A percentile compares a stretch with the other conserved stretches of the same genome.
Evolutionary conservation across 2,888 invertebrate species (phyloP).

Genomic region (Diplolepis rosae): DNA sequence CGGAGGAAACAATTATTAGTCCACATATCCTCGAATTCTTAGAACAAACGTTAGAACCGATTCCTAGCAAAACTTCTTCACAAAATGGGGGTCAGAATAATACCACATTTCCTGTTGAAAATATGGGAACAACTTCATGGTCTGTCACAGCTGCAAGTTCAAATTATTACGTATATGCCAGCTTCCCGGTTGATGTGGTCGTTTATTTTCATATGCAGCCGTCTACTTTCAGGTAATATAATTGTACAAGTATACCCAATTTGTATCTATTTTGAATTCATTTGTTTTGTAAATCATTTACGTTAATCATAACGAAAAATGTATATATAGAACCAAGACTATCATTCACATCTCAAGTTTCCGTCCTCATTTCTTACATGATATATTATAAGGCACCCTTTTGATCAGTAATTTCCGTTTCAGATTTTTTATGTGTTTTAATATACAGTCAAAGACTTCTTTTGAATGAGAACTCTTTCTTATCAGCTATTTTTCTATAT

Average conservation of each 20-base stretch:
- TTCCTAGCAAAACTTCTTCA: slow-evolving; percentile 81
- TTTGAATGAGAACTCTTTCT: too few relatives aligned
- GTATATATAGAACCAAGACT: too few relatives aligned
- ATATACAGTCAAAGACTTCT: too few relatives aligned
- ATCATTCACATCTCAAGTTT: too few relatives aligned
- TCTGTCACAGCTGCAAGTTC: slow-evolving; percentile 68
- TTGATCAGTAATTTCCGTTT: too few relatives aligned
- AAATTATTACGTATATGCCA: slow-evolving; percentile 88
- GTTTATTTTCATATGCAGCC: slow-evolving; percentile 99
- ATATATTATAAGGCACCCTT: too few relatives aligned
- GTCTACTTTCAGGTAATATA: slow-evolving; percentile 84
- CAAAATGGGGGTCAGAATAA: slow-evolving; percentile 63
- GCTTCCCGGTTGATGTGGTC: slow-evolving; percentile 98
- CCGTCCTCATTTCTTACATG: too few relatives aligned
- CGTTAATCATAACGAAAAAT: too few relatives aligned
- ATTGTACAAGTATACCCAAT: slow-evolving; percentile 7
- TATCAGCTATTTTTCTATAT: too few relatives aligned
- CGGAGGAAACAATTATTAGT: slow-evolving; percentile 97
- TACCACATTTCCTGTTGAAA: slow-evolving; percentile 64
- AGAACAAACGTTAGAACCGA: slow-evolving; percentile 97
- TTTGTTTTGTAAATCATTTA: too few relatives aligned
- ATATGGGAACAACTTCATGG: slow-evolving; percentile 69
- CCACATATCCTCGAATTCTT: slow-evolving; percentile 97
- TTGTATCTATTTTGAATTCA: background rate
- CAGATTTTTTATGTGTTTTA: too few relatives aligned